phyloP scores from a whole-genome alignment of 2,888 invertebrate genomes.

The Drosophila macrospina region DNA sequence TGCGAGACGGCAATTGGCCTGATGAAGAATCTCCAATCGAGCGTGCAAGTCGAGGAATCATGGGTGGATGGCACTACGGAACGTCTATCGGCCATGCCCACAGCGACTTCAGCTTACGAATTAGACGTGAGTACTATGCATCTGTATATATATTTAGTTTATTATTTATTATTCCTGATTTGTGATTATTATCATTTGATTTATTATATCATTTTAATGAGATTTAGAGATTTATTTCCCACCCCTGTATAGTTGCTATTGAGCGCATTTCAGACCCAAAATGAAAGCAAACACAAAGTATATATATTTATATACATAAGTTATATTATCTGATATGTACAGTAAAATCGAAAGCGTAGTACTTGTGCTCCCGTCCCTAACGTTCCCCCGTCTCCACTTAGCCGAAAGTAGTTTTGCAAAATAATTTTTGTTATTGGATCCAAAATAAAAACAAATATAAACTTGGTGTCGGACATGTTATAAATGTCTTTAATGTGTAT shows the following conservation, averaged over 20 bases:
- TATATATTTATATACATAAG: slow-evolving; percentile 58
- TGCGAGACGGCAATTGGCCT: slow-evolving; percentile 96
- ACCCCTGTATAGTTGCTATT: slow-evolving; percentile 62
- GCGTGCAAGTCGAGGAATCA: slow-evolving; percentile 93
- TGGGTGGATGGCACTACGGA: slow-evolving; percentile 95
- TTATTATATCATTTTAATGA: slow-evolving; percentile 33
- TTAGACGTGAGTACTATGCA: slow-evolving; percentile 84
- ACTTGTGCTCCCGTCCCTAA: slow-evolving; percentile 29
- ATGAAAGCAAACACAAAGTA: slow-evolving; percentile 69
- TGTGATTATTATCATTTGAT: slow-evolving; percentile 28
- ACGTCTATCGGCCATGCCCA: slow-evolving; percentile 91
- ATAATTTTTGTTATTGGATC: slow-evolving; percentile 29
- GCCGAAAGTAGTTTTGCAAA: slow-evolving; percentile 64
- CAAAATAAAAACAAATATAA: background rate
- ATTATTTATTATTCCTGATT: slow-evolving; percentile 4
- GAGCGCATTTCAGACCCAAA: slow-evolving; percentile 31
- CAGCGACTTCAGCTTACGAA: slow-evolving; percentile 86
- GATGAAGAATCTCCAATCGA: slow-evolving; percentile 95
- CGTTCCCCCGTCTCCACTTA: slow-evolving; percentile 22
- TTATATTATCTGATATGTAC: slow-evolving; percentile 32
- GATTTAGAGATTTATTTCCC: slow-evolving; percentile 19
- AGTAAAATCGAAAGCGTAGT: slow-evolving; percentile 62
- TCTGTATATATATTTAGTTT: slow-evolving; percentile 8
- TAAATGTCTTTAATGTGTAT: slow-evolving; percentile 54
- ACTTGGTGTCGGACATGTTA: slow-evolving; percentile 72